These are phyloP conservation scores for Macrotrachela quadricornifera DNA, from an alignment of 1,140 invertebrate genomes.

Conservation along the genomic window DNA sequence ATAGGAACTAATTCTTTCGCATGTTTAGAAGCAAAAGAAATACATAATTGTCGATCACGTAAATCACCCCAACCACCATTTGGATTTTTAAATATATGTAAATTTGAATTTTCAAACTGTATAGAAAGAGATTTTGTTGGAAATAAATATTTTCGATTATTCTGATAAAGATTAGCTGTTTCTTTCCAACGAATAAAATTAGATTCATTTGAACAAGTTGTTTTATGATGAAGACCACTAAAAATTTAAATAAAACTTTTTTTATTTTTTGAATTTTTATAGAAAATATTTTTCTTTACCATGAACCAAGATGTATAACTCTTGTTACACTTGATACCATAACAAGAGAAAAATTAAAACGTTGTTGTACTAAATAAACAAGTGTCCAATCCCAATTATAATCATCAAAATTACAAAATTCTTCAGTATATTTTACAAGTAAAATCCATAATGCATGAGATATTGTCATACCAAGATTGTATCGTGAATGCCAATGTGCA, in stretches of 20 bases:
- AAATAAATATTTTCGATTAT: too few relatives aligned
- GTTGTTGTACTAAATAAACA: slow-evolving; percentile 56
- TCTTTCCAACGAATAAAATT: background rate
- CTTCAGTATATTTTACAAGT: background rate
- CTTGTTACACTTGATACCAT: slow-evolving; percentile 67
- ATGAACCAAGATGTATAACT: slow-evolving; percentile 94
- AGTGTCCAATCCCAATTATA: slow-evolving; percentile 7
- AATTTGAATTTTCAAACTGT: background rate
- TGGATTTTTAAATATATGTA: slow-evolving; percentile 39
- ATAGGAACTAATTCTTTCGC: too few relatives aligned
- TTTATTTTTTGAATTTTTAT: background rate
- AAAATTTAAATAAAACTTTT: slow-evolving; percentile 19
- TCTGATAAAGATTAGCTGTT: too few relatives aligned
- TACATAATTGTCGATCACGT: slow-evolving; percentile 41
- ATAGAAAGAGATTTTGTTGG: background rate
- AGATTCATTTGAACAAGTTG: slow-evolving; percentile 61
- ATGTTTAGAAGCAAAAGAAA: background rate
- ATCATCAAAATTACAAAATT: slow-evolving; percentile 8
- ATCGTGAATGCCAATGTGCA: too few relatives aligned
- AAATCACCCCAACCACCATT: slow-evolving; percentile 90
- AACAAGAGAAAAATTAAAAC: slow-evolving; percentile 33
- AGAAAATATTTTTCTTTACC: slow-evolving; percentile 38
- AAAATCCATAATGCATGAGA: too few relatives aligned
- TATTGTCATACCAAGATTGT: too few relatives aligned
- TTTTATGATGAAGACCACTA: slow-evolving; percentile 87